Evolutionary conservation across 2,888 invertebrate species (phyloP), one percentile per base, ranked within the genome.

Genomic region (Lamellibrachia satsuma): DNA sequence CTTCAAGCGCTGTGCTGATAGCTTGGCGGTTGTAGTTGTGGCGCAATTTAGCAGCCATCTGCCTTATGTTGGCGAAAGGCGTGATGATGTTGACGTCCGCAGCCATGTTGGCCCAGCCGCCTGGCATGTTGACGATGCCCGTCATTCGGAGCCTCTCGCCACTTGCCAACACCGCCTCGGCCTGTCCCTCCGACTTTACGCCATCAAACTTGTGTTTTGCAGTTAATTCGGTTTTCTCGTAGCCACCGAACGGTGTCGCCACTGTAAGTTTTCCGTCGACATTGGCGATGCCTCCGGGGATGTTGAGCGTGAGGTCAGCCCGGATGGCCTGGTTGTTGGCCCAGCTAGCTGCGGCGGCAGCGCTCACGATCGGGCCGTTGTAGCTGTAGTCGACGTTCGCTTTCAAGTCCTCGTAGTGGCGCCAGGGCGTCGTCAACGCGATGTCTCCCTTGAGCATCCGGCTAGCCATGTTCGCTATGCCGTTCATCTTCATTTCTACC

Each of bases 171-270:
- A 75, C n/a, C 22, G 75, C 75, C 75, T 75, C 75, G 75, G 75
- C 75, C 75, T 22, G 15, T 75, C 15, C 75, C 75, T 75, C 75
- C 75, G 75, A 75, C 22, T 90, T 92, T 8, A 27, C n/a, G 39
- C 92, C 93, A 52, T 93, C 90, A 8, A 92, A 93, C 22, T 39
- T 91, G 92, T 93, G 92, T 15, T 51, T 90, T 22, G 92, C 90
- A 39, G 52, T 57, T 52, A 92, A 52, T 2, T 57, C 91, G 11
- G 93, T 75, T 22, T 90, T 55, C 90, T 94, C 94, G 90, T 60
- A 93, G 91, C 92, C 91, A 7, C n/a, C 15, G 93, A 94, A 94
- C n/a, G 94, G 93, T 52, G 93, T 94, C 11, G 90, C 93, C 90
- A 94, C 92, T 3, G 92, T 92, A 27, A 93, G 60, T 27, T 52